Evolutionary conservation across 2,888 invertebrate species (phyloP), one percentile per base, ranked within the genome.

Genomic region (Anthrax anthrax): DNA sequence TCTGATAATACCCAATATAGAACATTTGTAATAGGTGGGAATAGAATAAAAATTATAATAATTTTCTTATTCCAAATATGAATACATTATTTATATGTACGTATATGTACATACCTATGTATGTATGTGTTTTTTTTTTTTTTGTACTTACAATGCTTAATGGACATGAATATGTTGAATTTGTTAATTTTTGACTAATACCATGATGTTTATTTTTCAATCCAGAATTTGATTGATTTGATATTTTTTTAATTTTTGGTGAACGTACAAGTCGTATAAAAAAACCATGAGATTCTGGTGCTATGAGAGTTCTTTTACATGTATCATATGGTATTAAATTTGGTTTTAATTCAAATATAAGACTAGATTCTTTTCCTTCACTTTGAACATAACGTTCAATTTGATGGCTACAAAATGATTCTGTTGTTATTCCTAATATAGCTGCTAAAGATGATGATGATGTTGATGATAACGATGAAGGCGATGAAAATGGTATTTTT

Each of bases 361-460:
- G 59, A 58, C 67, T 67, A 55, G 67, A 67, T 56, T 64, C 62
- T 48, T 60, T 62, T 50, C 67, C 65, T 19, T 65, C 62, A 51
- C 66, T 66, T 45, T 63, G 62, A 43, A 67, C 59, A 53, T 61
- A 65, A 38, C 62, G 60, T 47, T 67, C 67, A 39, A 62, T 57
- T 53, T 63, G 63, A 14, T 55, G 56, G 46, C 60, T 62, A 55
- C 66, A 66, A 32, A 66, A 55, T 39, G 64, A 63, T 54, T 63
- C 61, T 43, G 16, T 6, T 16, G 16, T 12, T 23, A 8, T 8
- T 23, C 23, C 23, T 39, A 63, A 63, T 54, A 62, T 61, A 42
- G n/a, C 5, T 36, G 36, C 10, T 23, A 8, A 23, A 6, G 23
- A 23, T 27, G 23, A 27, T 27, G 23, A 27, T 32, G 29, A 9